These are phyloP conservation scores for Drosophila pruinosa DNA, from an alignment of 1,140 invertebrate genomes.

Conservation along the genomic window DNA sequence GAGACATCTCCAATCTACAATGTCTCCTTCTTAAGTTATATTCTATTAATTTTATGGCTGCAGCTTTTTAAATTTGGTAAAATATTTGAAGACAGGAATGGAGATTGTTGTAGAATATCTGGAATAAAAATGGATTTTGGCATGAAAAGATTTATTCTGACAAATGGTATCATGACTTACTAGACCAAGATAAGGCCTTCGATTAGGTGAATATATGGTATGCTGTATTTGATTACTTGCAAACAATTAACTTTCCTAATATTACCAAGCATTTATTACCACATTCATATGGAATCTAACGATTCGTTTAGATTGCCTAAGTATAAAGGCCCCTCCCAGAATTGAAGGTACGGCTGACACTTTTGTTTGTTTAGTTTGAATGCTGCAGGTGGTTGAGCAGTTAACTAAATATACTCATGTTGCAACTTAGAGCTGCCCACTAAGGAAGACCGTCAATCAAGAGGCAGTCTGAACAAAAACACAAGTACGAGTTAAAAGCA, in stretches of 20 bases:
- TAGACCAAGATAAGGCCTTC: no score
- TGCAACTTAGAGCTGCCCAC: constrained; percentile 19
- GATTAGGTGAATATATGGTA: neutral
- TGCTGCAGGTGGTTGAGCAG: neutral
- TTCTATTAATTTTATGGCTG: neutral
- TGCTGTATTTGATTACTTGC: neutral
- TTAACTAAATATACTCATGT: neutral
- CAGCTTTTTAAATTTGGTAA: neutral
- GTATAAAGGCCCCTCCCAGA: neutral
- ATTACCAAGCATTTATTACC: neutral
- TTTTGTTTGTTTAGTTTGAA: constrained; percentile 2
- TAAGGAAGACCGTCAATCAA: constrained; percentile 10
- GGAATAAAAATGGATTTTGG: neutral
- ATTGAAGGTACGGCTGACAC: neutral
- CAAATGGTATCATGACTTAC: no score
- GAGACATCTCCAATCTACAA: neutral
- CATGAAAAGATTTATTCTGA: neutral
- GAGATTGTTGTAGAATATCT: neutral
- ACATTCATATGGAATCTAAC: neutral
- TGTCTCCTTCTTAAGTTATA: constrained; percentile 3
- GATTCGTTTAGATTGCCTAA: neutral
- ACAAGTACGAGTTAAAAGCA: neutral
- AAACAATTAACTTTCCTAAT: neutral
- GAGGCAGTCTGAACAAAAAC: neutral
- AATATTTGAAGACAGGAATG: neutral